These are phyloP conservation scores for Xestia rhomboidea DNA, from an alignment of 2,888 invertebrate species.

Conservation along the genomic window DNA sequence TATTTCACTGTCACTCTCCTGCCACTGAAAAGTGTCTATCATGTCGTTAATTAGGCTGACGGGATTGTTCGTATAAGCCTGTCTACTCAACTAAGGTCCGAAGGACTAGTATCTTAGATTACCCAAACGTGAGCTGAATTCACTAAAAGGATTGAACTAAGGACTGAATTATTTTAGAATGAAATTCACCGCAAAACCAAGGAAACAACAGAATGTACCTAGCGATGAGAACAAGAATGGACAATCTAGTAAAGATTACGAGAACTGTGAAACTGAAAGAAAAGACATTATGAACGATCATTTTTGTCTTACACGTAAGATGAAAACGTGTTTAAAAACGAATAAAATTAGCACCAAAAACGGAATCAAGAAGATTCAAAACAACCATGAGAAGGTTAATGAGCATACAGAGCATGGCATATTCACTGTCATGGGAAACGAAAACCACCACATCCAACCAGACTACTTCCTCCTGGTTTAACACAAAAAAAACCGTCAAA, in stretches of 20 bases:
- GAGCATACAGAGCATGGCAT: neutral
- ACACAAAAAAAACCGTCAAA: slow-evolving; percentile 83
- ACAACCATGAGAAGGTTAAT: neutral
- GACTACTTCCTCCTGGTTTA: slow-evolving; percentile 60
- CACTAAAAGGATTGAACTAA: neutral
- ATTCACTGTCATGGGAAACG: neutral
- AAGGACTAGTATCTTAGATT: neutral
- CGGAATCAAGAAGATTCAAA: neutral
- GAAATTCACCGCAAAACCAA: neutral
- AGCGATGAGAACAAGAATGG: neutral
- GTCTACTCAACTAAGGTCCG: neutral
- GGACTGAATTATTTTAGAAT: neutral
- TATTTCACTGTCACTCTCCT: neutral
- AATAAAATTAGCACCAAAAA: neutral
- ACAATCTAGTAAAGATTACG: neutral
- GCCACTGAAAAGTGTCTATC: neutral
- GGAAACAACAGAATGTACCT: neutral
- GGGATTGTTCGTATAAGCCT: neutral
- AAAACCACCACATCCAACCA: slow-evolving; percentile 64
- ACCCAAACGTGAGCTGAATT: neutral
- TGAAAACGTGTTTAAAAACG: neutral
- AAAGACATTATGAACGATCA: neutral
- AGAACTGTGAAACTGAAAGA: neutral
- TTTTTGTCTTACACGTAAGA: neutral
- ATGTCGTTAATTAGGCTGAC: neutral